Percentiles rank a stretch among this genome's conserved stretches.
Evolutionary conservation across 2,113 vertebrate species (phyloP).

Genomic region (Pelvicachromis taeniatus): DNA sequence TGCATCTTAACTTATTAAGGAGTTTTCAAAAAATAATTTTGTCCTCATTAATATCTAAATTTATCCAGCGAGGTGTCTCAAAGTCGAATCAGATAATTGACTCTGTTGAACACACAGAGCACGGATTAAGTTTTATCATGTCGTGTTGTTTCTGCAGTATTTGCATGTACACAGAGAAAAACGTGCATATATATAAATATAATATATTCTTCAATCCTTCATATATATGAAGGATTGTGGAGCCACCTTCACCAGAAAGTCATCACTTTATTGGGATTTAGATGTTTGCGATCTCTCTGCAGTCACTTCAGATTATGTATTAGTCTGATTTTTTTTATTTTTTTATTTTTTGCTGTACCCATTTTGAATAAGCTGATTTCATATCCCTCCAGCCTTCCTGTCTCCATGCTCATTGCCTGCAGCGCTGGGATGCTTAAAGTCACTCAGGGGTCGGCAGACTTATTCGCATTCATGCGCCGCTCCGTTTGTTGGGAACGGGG

Average conservation of each 20-base stretch:
- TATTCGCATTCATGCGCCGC: slow-evolving; percentile 36
- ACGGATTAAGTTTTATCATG: not conserved
- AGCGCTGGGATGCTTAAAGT: slow-evolving; percentile 35
- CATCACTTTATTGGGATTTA: not conserved
- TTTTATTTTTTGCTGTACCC: not conserved
- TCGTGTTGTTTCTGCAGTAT: not conserved
- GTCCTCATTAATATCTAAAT: slow-evolving; percentile 47
- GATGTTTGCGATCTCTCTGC: not conserved
- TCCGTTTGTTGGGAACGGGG: not conserved
- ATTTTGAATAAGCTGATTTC: slow-evolving; percentile 3
- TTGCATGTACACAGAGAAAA: not conserved
- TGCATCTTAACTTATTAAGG: slow-evolving; percentile 42
- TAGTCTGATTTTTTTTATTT: not conserved
- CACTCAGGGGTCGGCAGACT: slow-evolving; percentile 31
- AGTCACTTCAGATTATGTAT: not conserved
- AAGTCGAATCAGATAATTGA: slow-evolving; percentile 3
- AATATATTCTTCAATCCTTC: no score
- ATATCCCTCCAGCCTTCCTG: not conserved
- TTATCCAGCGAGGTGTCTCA: slow-evolving; percentile 34
- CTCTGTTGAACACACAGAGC: not conserved
- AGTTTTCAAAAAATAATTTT: not conserved
- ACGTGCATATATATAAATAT: not conserved
- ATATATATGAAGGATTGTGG: not conserved
- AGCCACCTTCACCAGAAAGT: not conserved
- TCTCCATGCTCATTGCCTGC: not conserved